Percentiles rank a stretch among this genome's conserved stretches.
Conservation (phyloP, 2,113 vertebrate genomes). For the Herpailurus yagouaroundi region DNA sequence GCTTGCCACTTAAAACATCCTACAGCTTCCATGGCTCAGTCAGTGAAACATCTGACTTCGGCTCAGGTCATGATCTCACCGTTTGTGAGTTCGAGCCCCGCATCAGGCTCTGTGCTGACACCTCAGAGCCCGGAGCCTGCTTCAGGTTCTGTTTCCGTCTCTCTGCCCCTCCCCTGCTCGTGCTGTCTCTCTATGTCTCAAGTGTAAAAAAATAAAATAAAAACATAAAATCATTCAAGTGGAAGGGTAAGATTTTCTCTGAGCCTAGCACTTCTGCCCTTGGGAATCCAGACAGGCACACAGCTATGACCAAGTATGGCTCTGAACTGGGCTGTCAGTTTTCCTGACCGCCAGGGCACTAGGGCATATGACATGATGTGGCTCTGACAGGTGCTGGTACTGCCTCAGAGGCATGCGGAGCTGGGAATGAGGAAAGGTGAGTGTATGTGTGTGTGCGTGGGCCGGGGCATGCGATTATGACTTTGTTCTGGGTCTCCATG, state of each 20-base stretch:
- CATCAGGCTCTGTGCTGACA: too few species aligned
- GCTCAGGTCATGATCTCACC: too few species aligned
- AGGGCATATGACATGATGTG: not conserved
- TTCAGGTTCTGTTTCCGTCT: too few species aligned
- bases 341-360: not conserved
- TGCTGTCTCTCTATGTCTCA: too few species aligned
- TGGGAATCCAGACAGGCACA: not conserved
- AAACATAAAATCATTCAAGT: not conserved
- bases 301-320: not conserved
- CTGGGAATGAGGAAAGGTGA: not conserved
- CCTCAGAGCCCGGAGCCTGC: too few species aligned
- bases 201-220: too few species aligned
- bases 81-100: too few species aligned
- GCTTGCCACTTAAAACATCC: not conserved
- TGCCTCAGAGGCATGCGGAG: not conserved
- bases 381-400: not conserved
- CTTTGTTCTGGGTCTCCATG: not conserved
- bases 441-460: accelerated
- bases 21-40: too few species aligned
- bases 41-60: too few species aligned
- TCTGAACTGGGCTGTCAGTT: not conserved
- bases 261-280: not conserved
- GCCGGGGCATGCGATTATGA: not conserved
- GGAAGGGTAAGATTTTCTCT: not conserved
- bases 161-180: too few species aligned